phyloP scores from a whole-genome alignment of 1,140 invertebrate genomes.

The Ostrea edulis region DNA sequence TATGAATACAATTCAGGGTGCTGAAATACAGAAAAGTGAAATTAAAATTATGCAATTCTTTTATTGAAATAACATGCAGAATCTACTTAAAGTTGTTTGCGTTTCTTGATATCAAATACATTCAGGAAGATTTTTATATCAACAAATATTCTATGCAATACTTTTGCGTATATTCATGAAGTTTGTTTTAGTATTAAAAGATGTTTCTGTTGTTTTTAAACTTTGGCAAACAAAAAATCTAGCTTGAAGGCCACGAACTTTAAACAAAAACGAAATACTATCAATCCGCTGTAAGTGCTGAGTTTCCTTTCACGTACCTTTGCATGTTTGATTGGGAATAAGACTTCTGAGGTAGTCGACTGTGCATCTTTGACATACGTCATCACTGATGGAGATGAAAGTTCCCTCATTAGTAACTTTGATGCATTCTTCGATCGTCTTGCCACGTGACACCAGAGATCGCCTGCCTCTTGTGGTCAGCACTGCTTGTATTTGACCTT shows the following conservation, averaged over 20 bases:
- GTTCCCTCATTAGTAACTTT: not conserved
- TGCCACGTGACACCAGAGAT: conserved; percentile 11
- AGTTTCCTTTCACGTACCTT: not conserved
- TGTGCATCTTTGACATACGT: conserved; percentile 46
- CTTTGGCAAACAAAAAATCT: too few species aligned
- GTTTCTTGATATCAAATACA: too few species aligned
- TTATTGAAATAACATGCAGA: not conserved
- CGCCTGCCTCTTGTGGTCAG: conserved; percentile 1
- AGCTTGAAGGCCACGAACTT: too few species aligned
- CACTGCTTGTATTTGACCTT: not conserved
- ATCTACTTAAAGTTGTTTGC: not conserved
- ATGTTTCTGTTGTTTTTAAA: too few species aligned
- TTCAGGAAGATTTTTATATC: too few species aligned
- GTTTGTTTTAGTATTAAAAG: too few species aligned
- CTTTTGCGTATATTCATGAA: too few species aligned
- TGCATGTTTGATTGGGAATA: conserved; percentile 20
- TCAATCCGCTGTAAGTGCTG: too few species aligned
- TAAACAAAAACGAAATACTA: too few species aligned
- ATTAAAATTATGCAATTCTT: not conserved
- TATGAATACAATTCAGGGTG: not conserved
- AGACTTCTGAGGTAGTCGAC: conserved; percentile 38
- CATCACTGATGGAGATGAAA: conserved; percentile 2
- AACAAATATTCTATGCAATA: too few species aligned
- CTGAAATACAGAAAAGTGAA: not conserved
- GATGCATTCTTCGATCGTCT: conserved; percentile 22